These are phyloP conservation scores for Odontomyia ornata DNA, from an alignment of 2,888 invertebrate species.

Conservation along the genomic window DNA sequence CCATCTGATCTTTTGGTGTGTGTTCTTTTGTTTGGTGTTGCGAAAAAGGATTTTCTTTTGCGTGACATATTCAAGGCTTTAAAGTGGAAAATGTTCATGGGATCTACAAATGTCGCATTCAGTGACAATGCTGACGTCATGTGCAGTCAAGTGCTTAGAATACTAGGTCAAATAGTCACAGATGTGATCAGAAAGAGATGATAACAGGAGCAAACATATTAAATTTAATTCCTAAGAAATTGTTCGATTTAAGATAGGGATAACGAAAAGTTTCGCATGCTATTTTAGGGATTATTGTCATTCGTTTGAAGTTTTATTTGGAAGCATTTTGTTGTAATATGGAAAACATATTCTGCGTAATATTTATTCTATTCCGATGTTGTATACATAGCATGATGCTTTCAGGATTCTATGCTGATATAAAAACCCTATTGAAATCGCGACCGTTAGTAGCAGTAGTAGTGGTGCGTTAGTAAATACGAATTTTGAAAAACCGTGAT, in stretches of 20 bases:
- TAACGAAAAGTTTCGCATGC: too few relatives aligned
- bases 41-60: not conserved
- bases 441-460: too few relatives aligned
- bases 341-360: too few relatives aligned
- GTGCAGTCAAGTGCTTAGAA: not conserved
- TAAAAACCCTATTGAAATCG: too few relatives aligned
- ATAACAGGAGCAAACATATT: not conserved
- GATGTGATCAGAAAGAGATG: not conserved
- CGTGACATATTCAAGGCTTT: slow-evolving; percentile 9
- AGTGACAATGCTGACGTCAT: not conserved
- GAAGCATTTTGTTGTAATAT: too few relatives aligned
- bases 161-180: not conserved
- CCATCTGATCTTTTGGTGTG: not conserved
- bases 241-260: not conserved
- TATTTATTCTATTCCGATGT: too few relatives aligned
- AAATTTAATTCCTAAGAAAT: not conserved
- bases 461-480: too few relatives aligned
- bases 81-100: not conserved
- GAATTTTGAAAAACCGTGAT: too few relatives aligned
- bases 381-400: too few relatives aligned
- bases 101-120: not conserved
- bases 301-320: too few relatives aligned
- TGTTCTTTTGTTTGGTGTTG: not conserved
- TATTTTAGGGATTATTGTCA: too few relatives aligned
- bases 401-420: too few relatives aligned